Conservation (phyloP, 2,797 vertebrate species). For the Streptopelia turtur region DNA sequence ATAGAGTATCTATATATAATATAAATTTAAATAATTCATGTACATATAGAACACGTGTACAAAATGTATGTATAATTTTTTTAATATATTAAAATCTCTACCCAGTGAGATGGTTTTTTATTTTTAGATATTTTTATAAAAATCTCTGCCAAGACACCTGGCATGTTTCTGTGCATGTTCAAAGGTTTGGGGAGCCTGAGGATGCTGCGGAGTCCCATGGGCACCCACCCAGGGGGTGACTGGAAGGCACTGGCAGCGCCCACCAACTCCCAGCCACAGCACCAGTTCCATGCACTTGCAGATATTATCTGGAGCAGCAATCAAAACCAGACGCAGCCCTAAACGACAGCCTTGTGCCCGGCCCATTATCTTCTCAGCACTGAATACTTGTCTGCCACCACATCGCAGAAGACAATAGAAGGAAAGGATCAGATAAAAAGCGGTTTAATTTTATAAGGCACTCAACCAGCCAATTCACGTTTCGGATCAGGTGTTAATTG, state of each 20-base stretch:
- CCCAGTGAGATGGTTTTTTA: background rate
- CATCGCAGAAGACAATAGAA: background rate
- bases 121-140: background rate
- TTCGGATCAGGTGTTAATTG: slow-evolving; percentile 32
- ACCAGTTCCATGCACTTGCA: accelerated
- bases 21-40: background rate
- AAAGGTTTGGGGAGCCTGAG: background rate
- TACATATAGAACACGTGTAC: background rate
- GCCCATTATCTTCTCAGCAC: accelerated
- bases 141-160: background rate
- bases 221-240: background rate
- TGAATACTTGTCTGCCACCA: background rate
- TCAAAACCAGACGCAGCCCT: background rate
- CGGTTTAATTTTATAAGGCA: background rate
- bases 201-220: background rate
- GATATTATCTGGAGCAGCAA: background rate
- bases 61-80: no score
- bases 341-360: background rate
- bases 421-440: background rate
- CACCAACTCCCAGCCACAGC: no score
- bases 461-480: background rate
- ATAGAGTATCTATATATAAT: background rate
- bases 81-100: background rate
- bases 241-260: background rate
- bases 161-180: accelerated